Percentiles rank a stretch among this genome's conserved stretches.
These are phyloP conservation scores for Thinocorus orbignyianus DNA, from an alignment of 2,113 vertebrate genomes.

Conservation along the genomic window DNA sequence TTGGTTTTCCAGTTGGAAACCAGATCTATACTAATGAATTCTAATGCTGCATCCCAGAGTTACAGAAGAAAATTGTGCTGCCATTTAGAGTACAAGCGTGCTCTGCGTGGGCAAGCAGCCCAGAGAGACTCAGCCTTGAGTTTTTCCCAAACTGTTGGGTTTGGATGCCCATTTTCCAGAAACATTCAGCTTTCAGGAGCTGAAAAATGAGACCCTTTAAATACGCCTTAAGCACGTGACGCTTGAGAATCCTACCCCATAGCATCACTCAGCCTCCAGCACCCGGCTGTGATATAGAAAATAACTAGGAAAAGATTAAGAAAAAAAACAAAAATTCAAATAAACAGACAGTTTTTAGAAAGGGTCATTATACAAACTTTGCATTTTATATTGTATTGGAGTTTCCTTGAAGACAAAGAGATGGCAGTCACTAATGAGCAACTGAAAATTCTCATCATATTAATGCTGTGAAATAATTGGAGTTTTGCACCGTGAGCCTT, in stretches of 20 bases:
- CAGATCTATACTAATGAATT: background rate
- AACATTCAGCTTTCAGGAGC: background rate
- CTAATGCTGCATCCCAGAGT: background rate
- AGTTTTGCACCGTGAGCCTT: background rate
- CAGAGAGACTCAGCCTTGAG: background rate
- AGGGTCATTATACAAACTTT: background rate
- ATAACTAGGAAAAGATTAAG: background rate
- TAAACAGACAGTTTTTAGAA: background rate
- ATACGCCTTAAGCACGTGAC: background rate
- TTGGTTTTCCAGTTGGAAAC: background rate
- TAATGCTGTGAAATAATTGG: background rate
- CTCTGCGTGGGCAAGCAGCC: background rate
- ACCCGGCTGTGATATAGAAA: background rate
- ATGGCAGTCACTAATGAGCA: background rate
- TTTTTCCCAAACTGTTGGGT: background rate
- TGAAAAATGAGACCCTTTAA: background rate
- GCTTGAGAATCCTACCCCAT: background rate
- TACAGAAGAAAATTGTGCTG: background rate
- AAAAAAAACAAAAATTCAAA: background rate
- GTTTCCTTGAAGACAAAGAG: background rate
- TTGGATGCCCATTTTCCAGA: background rate
- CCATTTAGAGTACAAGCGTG: background rate
- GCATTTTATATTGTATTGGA: background rate
- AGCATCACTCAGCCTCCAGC: background rate
- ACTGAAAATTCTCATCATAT: background rate